Evolutionary conservation across 2,888 invertebrate genomes (phyloP).

Genomic region (Microctonus aethiopoides): DNA sequence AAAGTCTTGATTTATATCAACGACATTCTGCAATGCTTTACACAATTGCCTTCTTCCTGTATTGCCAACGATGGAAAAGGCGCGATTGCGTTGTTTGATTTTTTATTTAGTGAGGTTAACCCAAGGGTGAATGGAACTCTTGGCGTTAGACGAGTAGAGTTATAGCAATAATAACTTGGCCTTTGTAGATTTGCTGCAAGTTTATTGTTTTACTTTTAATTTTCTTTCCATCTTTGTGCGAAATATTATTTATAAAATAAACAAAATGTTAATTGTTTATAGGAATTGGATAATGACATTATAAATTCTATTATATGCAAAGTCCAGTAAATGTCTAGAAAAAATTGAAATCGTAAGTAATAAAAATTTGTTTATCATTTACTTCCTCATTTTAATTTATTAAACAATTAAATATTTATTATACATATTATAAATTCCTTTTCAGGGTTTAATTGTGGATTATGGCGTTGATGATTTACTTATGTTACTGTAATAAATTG

Average conservation of each 20-base stretch:
- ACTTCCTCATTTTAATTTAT: conserved; percentile 10
- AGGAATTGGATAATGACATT: conserved; percentile 73
- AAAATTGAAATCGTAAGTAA: conserved; percentile 68
- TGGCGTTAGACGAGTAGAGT: conserved; percentile 74
- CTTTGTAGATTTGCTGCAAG: conserved; percentile 71
- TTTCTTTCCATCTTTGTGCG: not conserved
- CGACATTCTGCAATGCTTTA: conserved; percentile 79
- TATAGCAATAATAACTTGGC: conserved; percentile 70
- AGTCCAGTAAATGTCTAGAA: conserved; percentile 72
- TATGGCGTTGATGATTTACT: conserved; percentile 73
- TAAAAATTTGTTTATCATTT: not conserved
- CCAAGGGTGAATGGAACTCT: conserved; percentile 79
- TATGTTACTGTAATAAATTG: conserved; percentile 50
- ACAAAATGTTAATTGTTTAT: conserved; percentile 72
- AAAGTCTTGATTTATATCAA: conserved; percentile 74
- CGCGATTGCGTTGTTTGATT: conserved; percentile 71
- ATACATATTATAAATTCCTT: not conserved
- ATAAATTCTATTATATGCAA: conserved; percentile 71
- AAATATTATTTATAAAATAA: conserved; percentile 53
- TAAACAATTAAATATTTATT: conserved; percentile 6
- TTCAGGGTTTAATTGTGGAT: conserved; percentile 73
- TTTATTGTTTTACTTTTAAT: conserved; percentile 50
- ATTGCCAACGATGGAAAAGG: conserved; percentile 76
- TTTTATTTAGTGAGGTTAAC: conserved; percentile 67
- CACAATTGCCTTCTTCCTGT: conserved; percentile 76